Evolutionary conservation across 2,797 vertebrate genomes (phyloP).

Genomic region (Gastrophryne carolinensis): DNA sequence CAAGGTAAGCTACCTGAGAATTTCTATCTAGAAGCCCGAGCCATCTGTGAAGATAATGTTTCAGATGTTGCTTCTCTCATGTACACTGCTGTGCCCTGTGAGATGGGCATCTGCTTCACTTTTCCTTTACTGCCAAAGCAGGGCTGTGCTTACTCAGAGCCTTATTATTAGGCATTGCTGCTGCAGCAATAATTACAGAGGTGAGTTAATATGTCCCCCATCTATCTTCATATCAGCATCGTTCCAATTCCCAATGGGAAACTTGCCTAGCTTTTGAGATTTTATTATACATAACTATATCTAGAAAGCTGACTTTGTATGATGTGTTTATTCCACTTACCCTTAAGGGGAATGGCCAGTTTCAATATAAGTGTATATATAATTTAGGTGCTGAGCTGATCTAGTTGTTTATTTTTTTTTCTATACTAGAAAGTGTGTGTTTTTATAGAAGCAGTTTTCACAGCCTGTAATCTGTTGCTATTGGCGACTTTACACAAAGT

Average conservation of each 20-base stretch:
- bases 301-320: too few relatives aligned
- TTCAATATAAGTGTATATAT: too few relatives aligned
- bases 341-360: too few relatives aligned
- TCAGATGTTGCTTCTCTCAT: conserved; percentile 50
- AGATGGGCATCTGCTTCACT: conserved; percentile 37
- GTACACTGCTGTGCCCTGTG: conserved; percentile 41
- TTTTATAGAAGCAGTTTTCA: too few relatives aligned
- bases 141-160: conserved; percentile 13
- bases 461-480: too few relatives aligned
- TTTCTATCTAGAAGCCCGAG: conserved; percentile 18
- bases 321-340: too few relatives aligned
- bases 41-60: conserved; percentile 34
- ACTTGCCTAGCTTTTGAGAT: too few relatives aligned
- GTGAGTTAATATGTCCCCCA: conserved; percentile 17
- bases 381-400: too few relatives aligned
- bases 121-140: conserved; percentile 6
- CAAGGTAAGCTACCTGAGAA: conserved; percentile 29
- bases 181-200: conserved; percentile 29
- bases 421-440: too few relatives aligned
- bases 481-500: too few relatives aligned
- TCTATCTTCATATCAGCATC: conserved; percentile 10
- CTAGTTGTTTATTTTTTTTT: too few relatives aligned
- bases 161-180: conserved; percentile 20
- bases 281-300: too few relatives aligned
- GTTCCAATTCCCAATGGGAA: conserved; percentile 16